Percentiles rank a stretch among this genome's conserved stretches.
These are phyloP conservation scores for Radopholus similis DNA, from an alignment of 1,140 invertebrate genomes.

Conservation along the genomic window DNA sequence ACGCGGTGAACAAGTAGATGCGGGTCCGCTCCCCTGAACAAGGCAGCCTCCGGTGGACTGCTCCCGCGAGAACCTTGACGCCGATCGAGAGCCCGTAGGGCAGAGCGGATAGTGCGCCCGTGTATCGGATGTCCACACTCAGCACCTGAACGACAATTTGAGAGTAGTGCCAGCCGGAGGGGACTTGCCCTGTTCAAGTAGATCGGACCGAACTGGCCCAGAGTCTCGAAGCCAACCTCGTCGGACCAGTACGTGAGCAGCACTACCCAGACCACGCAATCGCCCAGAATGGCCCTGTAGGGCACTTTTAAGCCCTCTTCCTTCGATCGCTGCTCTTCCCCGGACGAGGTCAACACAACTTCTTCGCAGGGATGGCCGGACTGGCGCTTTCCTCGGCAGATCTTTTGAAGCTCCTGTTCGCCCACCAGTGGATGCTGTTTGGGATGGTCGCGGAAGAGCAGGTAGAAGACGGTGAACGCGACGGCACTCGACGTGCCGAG, in stretches of 20 bases:
- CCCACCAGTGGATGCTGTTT: neutral
- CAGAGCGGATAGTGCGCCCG: neutral
- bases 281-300: neutral
- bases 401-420: neutral
- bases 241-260: neutral
- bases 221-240: conserved; percentile 1
- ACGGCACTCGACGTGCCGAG: neutral
- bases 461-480: neutral
- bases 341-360: no score
- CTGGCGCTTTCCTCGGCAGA: neutral
- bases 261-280: conserved; percentile 2
- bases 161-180: neutral
- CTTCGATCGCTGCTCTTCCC: no score
- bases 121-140: neutral
- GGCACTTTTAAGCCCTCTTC: no score
- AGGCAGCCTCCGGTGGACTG: neutral
- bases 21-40: neutral
- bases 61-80: neutral
- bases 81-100: neutral
- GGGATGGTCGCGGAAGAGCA: neutral
- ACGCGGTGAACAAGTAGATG: neutral
- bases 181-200: neutral
- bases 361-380: no score
- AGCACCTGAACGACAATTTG: neutral
- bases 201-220: neutral